A percentile compares a stretch with the other conserved stretches of the same genome.
Evolutionary conservation across 2,888 invertebrate genomes (phyloP).

Genomic region (Luperina nickerlii): DNA sequence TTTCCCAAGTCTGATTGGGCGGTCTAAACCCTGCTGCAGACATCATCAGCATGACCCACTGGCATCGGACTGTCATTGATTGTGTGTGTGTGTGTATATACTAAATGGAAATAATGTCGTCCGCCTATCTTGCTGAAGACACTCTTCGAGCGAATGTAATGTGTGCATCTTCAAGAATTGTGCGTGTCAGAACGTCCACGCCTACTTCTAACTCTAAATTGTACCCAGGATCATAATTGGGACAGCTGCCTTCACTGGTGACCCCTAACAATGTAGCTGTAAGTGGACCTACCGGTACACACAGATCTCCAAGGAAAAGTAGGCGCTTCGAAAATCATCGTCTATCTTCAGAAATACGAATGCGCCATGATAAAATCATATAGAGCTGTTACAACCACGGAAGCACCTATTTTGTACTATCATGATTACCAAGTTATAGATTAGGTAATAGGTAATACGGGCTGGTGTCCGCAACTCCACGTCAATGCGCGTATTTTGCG

Average conservation of each 20-base stretch:
- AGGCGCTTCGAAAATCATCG: neutral
- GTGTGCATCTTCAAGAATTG: neutral
- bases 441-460: too few species aligned
- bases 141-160: neutral
- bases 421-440: neutral
- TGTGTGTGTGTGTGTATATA: neutral
- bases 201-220: neutral
- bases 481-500: too few species aligned
- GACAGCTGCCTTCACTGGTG: neutral
- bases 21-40: neutral
- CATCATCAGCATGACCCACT: neutral
- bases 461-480: too few species aligned
- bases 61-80: neutral
- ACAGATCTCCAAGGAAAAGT: neutral
- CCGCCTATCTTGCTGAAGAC: neutral
- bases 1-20: neutral
- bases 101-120: neutral
- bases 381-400: neutral
- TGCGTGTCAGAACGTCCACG: neutral
- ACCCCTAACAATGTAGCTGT: neutral
- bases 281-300: neutral
- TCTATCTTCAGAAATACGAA: neutral
- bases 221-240: neutral
- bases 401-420: neutral
- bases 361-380: neutral